These are phyloP conservation scores for Acomys russatus DNA, from an alignment of 2,797 vertebrate species.

Conservation along the genomic window DNA sequence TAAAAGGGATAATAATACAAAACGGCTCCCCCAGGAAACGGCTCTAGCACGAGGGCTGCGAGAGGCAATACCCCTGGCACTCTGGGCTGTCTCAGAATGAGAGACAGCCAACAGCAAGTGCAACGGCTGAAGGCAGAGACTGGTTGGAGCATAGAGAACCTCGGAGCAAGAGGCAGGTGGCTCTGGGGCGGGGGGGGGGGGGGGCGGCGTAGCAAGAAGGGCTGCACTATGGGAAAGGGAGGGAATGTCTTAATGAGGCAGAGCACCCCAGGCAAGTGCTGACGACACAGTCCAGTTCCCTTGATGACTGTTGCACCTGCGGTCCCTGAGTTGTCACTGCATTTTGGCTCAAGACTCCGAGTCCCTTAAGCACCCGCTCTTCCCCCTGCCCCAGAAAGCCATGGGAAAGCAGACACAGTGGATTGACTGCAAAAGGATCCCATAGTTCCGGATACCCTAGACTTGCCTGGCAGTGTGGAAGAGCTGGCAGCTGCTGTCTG, in stretches of 20 bases:
- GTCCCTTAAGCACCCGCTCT: neutral
- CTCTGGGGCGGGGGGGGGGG: slow-evolving; percentile 33
- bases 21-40: slow-evolving; percentile 64
- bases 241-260: slow-evolving; percentile 48
- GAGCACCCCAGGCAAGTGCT: slow-evolving; percentile 34
- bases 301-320: slow-evolving; percentile 5
- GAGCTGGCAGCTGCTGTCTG: neutral
- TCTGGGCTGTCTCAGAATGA: slow-evolving; percentile 66
- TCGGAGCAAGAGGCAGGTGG: slow-evolving; percentile 49
- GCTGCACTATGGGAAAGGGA: neutral
- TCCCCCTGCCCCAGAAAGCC: neutral
- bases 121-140: slow-evolving; percentile 53
- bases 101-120: slow-evolving; percentile 51
- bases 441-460: neutral
- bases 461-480: neutral
- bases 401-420: neutral
- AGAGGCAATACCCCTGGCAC: neutral
- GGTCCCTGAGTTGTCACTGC: neutral
- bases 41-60: neutral
- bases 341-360: slow-evolving; percentile 10
- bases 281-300: slow-evolving; percentile 28
- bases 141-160: slow-evolving; percentile 47
- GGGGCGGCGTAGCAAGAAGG: neutral
- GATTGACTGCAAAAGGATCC: slow-evolving; percentile 5
- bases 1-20: slow-evolving; percentile 61